Evolutionary conservation across 2,888 invertebrate genomes (phyloP), one percentile per base, ranked within the genome.

Genomic region (Mimachlamys varia): DNA sequence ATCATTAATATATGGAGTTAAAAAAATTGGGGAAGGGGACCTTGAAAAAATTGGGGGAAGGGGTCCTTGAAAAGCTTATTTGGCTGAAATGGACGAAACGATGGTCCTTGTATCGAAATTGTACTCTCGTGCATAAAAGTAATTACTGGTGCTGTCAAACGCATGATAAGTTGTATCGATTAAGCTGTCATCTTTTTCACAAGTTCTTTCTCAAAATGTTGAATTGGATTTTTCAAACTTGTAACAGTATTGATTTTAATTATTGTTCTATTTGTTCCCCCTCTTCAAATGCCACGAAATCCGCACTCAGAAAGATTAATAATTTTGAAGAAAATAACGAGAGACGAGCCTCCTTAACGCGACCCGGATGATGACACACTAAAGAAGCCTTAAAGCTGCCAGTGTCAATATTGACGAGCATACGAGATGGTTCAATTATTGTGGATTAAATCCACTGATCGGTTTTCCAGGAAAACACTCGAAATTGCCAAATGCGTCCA

Each of bases 381-480:
- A 10, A 33, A 76, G 76, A 76, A 33, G 1, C 33, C 76, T 76
- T 33, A 12, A 76, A 58, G 58, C 19, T 33, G 27, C 76, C 33
- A 76, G 76, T 76, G 76, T 76, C 76, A 76, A 76, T 27, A 76
- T 17, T 33, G 76, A 33, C 27, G n/a, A 27, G 33, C 76, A 33
- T 76, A 15, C 76, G 76, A 0, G 76, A 76, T 76, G 22, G 76
- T 33, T 76, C 33, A 76, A 76, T 76, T 33, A 76, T 33, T 76
- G 33, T 0, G 33, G 76, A 76, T 76, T 76, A 76, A 58, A 58
- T 22, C 22, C 58, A 58, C 7, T n/a, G 22, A 58, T 58, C 76
- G 76, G 76, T 76, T 76, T 76, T 76, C 33, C 19, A 76, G 33
- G 76, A 76, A 62, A 44, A 62, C 62, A n/a, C 44, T 62, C n/a